These are phyloP conservation scores for Corella eumyota DNA, from an alignment of 23 tunicate genomes.

Conservation along the genomic window DNA sequence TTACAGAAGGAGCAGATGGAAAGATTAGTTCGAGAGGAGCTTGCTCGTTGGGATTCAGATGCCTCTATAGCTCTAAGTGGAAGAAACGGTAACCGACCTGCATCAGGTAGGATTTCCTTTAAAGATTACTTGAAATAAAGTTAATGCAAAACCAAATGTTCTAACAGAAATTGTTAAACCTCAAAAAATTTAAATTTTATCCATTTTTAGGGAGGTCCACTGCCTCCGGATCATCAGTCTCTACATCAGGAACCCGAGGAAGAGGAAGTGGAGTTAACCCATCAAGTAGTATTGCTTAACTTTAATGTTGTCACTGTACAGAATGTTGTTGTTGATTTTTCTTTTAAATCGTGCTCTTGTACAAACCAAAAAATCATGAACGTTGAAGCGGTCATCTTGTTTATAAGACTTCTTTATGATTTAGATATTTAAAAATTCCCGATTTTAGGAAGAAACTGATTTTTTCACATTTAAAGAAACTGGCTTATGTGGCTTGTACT, in stretches of 20 bases:
- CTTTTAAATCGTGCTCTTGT: background rate
- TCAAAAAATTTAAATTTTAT: background rate
- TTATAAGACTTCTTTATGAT: no score
- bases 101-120: conserved; percentile 40
- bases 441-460: no score
- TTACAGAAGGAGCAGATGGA: conserved; percentile 67
- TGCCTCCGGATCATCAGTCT: conserved; percentile 6
- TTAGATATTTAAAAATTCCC: no score
- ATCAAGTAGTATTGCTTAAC: conserved; percentile 6
- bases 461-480: no score
- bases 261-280: background rate
- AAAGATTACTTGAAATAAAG: no score
- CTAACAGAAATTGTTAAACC: no score
- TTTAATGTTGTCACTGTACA: no score
- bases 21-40: conserved; percentile 69
- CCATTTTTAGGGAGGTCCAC: conserved; percentile 3
- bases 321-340: conserved; percentile 1
- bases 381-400: no score
- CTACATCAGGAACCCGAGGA: conserved; percentile 2
- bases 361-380: background rate
- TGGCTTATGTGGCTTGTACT: no score
- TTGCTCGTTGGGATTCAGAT: conserved; percentile 71
- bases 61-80: conserved; percentile 33
- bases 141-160: no score
- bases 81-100: conserved; percentile 42